These are phyloP conservation scores for Pollenia amentaria DNA, from an alignment of 2,888 invertebrate genomes.

Conservation along the genomic window DNA sequence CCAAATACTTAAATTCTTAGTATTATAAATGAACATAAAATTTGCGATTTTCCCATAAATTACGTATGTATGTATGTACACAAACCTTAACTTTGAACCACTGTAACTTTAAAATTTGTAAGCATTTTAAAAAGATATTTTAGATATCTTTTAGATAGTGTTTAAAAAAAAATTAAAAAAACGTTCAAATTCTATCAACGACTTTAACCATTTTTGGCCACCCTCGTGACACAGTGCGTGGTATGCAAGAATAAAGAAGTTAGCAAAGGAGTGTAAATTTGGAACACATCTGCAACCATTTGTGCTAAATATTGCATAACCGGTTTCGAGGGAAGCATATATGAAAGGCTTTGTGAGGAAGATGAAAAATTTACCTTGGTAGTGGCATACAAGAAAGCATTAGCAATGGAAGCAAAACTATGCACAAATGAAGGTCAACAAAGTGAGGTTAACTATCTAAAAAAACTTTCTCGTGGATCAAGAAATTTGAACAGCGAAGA, in stretches of 20 bases:
- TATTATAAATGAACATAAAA: too few species aligned
- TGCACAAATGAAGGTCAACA: background rate
- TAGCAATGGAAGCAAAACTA: constrained; percentile 21
- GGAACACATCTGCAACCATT: constrained; percentile 27
- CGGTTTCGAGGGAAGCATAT: constrained; percentile 25
- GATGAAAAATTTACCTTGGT: constrained; percentile 21
- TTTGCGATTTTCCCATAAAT: constrained; percentile 14
- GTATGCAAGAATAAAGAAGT: constrained; percentile 40
- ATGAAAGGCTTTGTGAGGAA: constrained; percentile 34
- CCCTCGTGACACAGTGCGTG: background rate
- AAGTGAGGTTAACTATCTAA: constrained; percentile 11
- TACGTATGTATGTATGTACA: too few species aligned
- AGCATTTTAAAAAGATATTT: too few species aligned
- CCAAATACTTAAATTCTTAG: too few species aligned
- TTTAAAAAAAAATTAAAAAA: constrained; percentile 15
- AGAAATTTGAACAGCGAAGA: constrained; percentile 8
- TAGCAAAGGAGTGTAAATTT: constrained; percentile 47
- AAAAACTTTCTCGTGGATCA: background rate
- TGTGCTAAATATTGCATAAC: constrained; percentile 20
- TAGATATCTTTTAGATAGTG: constrained; percentile 11
- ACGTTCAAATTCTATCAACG: background rate
- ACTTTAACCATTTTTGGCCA: background rate
- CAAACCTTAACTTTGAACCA: too few species aligned
- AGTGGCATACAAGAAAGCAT: constrained; percentile 19
- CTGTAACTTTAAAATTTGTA: too few species aligned